These are phyloP conservation scores for Ancistrus triradiatus DNA, from an alignment of 2,113 vertebrate species.

Conservation along the genomic window DNA sequence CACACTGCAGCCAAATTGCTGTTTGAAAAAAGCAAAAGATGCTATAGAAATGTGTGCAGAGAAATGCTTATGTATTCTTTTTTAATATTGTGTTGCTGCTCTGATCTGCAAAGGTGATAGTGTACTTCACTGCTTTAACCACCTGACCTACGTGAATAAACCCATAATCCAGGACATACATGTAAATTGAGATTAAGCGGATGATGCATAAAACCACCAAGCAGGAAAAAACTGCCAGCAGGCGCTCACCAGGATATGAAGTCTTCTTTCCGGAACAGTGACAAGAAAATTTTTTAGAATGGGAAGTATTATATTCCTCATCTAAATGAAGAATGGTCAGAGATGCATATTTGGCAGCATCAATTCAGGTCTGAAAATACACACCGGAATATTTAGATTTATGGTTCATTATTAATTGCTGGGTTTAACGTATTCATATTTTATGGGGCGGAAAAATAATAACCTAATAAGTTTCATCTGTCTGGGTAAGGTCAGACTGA, in stretches of 20 bases:
- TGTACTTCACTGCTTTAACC: constrained; percentile 83
- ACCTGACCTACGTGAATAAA: constrained; percentile 72
- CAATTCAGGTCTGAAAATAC: constrained; percentile 57
- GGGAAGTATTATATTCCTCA: constrained; percentile 66
- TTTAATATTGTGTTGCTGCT: constrained; percentile 57
- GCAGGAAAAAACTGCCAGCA: constrained; percentile 69
- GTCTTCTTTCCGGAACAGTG: constrained; percentile 70
- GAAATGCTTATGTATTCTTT: neutral
- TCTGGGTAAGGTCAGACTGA: constrained; percentile 58
- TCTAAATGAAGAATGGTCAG: constrained; percentile 64
- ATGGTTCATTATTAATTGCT: constrained; percentile 74
- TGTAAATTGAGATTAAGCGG: constrained; percentile 81
- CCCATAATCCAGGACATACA: constrained; percentile 72
- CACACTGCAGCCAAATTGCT: too few species aligned
- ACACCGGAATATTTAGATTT: constrained; percentile 75
- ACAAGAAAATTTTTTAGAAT: constrained; percentile 62
- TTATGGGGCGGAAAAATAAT: constrained; percentile 80
- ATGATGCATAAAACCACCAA: constrained; percentile 82
- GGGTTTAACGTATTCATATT: constrained; percentile 73
- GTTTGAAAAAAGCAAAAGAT: too few species aligned
- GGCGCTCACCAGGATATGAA: constrained; percentile 49
- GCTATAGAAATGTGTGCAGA: too few species aligned
- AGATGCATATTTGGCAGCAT: constrained; percentile 30
- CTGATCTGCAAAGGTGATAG: constrained; percentile 68
- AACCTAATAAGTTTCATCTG: constrained; percentile 71